Percentiles rank a stretch among this genome's conserved stretches.
phyloP scores from a whole-genome alignment of 2,888 invertebrate species.

The Thymelicus sylvestris region DNA sequence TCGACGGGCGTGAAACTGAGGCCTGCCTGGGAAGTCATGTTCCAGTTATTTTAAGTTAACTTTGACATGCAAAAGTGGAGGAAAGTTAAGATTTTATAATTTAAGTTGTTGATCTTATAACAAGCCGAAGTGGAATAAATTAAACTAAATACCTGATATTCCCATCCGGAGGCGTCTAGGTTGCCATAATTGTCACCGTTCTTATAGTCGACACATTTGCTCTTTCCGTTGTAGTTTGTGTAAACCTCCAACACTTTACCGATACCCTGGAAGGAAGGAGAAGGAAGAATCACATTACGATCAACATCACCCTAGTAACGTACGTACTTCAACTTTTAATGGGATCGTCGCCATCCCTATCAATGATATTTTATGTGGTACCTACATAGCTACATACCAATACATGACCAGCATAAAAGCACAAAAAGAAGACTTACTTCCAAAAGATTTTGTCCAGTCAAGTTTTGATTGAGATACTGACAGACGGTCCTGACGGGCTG shows the following conservation, averaged over 20 bases:
- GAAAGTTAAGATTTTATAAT: too few species aligned
- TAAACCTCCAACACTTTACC: constrained; percentile 89
- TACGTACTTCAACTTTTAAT: not conserved
- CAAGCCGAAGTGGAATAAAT: too few species aligned
- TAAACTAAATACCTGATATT: constrained; percentile 87
- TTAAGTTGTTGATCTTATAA: too few species aligned
- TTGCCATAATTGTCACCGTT: constrained; percentile 81
- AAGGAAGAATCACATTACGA: too few species aligned
- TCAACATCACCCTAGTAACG: too few species aligned
- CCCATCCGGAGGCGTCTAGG: constrained; percentile 90
- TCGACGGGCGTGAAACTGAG: too few species aligned
- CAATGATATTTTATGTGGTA: too few species aligned
- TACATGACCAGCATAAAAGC: not conserved
- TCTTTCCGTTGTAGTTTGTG: constrained; percentile 91
- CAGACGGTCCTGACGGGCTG: constrained; percentile 91
- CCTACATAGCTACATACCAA: not conserved
- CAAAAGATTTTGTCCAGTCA: constrained; percentile 81
- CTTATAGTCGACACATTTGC: constrained; percentile 87
- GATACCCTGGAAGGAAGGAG: constrained; percentile 75
- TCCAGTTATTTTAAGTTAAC: too few species aligned
- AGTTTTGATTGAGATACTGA: constrained; percentile 74
- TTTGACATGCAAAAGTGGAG: too few species aligned
- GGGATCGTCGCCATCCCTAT: not conserved
- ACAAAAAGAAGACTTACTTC: constrained; percentile 54
- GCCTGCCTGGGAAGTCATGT: too few species aligned